These are phyloP conservation scores for Mus caroli DNA, from an alignment of 2,797 vertebrate genomes.

Conservation along the genomic window DNA sequence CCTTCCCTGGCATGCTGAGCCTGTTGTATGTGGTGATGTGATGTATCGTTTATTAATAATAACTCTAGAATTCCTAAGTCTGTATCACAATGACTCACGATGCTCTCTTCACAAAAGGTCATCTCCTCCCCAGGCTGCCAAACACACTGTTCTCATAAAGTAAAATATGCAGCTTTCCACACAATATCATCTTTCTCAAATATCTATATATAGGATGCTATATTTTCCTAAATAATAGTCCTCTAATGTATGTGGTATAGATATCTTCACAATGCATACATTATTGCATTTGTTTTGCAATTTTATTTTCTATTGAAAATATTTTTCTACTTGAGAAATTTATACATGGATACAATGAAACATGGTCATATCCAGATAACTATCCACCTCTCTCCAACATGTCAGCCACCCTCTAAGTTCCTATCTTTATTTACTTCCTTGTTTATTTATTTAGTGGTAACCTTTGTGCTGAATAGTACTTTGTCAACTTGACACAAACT, in stretches of 20 bases:
- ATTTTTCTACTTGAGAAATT: neutral
- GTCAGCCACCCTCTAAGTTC: neutral
- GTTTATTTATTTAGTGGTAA: neutral
- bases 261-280: neutral
- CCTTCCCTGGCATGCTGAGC: neutral
- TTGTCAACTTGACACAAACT: neutral
- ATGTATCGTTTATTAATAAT: conserved; percentile 16
- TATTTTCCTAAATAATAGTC: neutral
- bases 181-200: neutral
- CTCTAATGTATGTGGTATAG: neutral
- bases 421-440: neutral
- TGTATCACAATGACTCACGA: neutral
- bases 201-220: neutral
- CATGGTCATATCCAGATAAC: neutral
- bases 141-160: neutral
- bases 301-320: neutral
- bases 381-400: neutral
- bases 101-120: neutral
- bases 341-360: neutral
- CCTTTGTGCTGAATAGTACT: neutral
- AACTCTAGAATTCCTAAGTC: neutral
- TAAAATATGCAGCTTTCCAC: neutral
- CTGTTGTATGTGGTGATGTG: neutral
- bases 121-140: neutral
- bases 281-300: neutral